Base-by-base conservation (phyloP, 2,888 invertebrate species). In the Nemurella pictetii region DNA sequence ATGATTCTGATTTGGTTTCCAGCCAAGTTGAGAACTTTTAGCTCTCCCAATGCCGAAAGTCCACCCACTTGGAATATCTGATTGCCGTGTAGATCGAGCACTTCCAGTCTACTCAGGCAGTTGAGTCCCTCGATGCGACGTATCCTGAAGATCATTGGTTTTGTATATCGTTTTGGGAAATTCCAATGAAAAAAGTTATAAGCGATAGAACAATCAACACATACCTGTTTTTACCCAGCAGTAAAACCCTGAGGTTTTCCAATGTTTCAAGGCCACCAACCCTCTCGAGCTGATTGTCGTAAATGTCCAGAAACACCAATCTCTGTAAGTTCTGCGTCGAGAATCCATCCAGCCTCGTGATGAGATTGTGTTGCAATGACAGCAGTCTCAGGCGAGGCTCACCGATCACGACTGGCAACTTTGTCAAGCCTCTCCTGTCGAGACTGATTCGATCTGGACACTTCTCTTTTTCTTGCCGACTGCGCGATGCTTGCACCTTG, bases 1-100 rank as follows among this genome's bases (percentile, higher is more conserved):
- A 98, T 94, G 87, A 92, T 93, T 87, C 94, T 93, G 84, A 98
- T 95, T 89, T 96, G 95, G 91, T 98, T 98, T 29, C 98, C 98
- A 81, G 98, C 98, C 88, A 98, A 92, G 91, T 98, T 98, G 82
- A 98, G 92, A 20, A 98, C 97, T 91, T 98, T 96, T 83, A 98
- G 91, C 88, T 96, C 95, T 83, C 91, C 92, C 86, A 97, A 92
- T 88, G 91, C 92, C 55, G 92, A 92, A 87, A 97, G 91, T 81
- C 96, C 96, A 30, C 92, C 92, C 27, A 96, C 93, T 90, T 94
- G 94, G 78, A 90, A 90, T 87, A 98, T 96, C 91, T 96, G 95
- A 91, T 98, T 98, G 35, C 98, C 98, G 90, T 98, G 98, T 87
- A 98, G 92, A 91, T 98, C 98, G 86, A 98, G 91, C 12, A 98